A percentile compares a stretch with the other conserved stretches of the same genome.
These are phyloP conservation scores for Dicrostonyx torquatus DNA, from an alignment of 2,797 vertebrate species.

Conservation along the genomic window DNA sequence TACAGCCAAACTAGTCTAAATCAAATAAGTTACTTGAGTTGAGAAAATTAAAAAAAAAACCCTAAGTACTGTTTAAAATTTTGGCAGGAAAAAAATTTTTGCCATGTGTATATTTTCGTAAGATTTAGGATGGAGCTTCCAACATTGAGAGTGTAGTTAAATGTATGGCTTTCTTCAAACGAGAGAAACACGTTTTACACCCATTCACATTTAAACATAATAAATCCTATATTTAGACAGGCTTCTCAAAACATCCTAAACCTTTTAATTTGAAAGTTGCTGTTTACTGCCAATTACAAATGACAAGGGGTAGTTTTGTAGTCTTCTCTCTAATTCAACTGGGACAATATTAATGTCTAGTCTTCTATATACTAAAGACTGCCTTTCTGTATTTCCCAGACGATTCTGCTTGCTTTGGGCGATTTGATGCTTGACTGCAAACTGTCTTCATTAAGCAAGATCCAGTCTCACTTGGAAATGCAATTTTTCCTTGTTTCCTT, in stretches of 20 bases:
- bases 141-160: neutral
- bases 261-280: constrained; percentile 29
- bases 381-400: neutral
- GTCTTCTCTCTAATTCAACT: neutral
- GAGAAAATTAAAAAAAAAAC: constrained; percentile 8
- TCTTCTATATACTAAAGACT: neutral
- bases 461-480: neutral
- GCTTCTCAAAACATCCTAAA: constrained; percentile 24
- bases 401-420: neutral
- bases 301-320: neutral
- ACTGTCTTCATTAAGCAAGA: neutral
- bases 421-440: neutral
- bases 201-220: constrained; percentile 10
- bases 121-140: neutral
- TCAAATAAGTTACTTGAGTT: constrained; percentile 42
- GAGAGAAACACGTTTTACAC: neutral
- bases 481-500: neutral
- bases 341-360: neutral
- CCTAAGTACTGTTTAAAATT: neutral
- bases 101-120: neutral
- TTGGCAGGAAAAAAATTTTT: neutral
- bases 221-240: constrained; percentile 18
- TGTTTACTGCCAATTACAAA: neutral
- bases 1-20: neutral
- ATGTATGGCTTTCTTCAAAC: neutral